phyloP scores from a whole-genome alignment of 1,140 invertebrate genomes.

The Meloidogyne floridensis region DNA sequence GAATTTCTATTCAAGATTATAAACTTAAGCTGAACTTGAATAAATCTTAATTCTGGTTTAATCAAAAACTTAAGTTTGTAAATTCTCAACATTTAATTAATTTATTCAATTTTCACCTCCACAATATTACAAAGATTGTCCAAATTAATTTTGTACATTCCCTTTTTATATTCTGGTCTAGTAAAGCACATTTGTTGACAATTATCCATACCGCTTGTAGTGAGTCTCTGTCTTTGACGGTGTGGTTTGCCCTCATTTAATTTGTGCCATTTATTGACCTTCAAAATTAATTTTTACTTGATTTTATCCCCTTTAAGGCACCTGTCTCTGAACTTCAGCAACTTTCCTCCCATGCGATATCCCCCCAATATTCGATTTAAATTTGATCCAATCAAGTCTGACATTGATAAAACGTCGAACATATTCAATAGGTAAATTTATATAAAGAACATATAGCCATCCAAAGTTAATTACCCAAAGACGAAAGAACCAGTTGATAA shows the following conservation, averaged over 20 bases:
- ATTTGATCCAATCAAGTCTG: slow-evolving; percentile 74
- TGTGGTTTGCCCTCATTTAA: slow-evolving; percentile 67
- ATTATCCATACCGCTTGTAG: slow-evolving; percentile 76
- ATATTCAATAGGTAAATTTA: slow-evolving; percentile 14
- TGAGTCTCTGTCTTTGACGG: slow-evolving; percentile 70
- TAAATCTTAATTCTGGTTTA: neutral
- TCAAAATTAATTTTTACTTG: slow-evolving; percentile 15
- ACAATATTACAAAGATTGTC: slow-evolving; percentile 77
- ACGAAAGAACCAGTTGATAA: slow-evolving; percentile 4
- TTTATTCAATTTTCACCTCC: slow-evolving; percentile 65
- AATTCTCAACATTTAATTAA: neutral
- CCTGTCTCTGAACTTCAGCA: slow-evolving; percentile 76
- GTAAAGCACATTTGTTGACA: slow-evolving; percentile 81
- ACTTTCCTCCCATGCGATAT: slow-evolving; percentile 77
- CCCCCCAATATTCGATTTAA: slow-evolving; percentile 76
- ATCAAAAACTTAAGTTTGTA: no score
- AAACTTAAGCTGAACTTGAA: neutral
- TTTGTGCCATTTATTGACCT: slow-evolving; percentile 73
- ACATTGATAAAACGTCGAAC: slow-evolving; percentile 56
- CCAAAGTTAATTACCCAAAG: slow-evolving; percentile 22
- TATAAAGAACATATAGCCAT: slow-evolving; percentile 22
- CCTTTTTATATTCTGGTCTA: slow-evolving; percentile 76
- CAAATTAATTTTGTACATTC: slow-evolving; percentile 74
- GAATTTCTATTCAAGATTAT: no score
- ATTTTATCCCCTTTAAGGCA: slow-evolving; percentile 57